Conservation (phyloP, 92 coral and sea anemone genomes). For the Actinernus sp. region DNA sequence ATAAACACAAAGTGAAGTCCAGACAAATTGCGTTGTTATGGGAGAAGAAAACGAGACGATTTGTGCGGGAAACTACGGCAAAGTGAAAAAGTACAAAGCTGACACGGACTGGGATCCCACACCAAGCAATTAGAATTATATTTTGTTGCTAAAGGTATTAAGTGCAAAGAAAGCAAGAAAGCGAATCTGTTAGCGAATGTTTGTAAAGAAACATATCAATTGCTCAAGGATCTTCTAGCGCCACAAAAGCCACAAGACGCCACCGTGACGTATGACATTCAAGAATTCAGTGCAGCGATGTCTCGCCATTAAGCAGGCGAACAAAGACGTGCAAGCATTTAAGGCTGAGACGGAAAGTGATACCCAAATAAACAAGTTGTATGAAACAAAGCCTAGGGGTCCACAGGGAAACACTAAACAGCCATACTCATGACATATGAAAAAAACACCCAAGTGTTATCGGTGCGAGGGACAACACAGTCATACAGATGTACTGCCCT, state of each 20-base stretch:
- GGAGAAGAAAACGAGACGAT: no score
- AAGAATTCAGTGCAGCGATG: slow-evolving; percentile 54
- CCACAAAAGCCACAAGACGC: background rate
- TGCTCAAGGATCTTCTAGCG: background rate
- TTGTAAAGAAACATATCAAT: background rate
- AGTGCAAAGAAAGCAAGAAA: background rate
- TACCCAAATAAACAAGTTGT: no score
- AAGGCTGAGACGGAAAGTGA: no score
- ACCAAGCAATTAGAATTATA: background rate
- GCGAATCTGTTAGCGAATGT: background rate
- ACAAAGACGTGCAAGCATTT: slow-evolving; percentile 48
- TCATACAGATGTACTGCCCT: slow-evolving; percentile 8
- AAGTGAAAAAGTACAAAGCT: no score
- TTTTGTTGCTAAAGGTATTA: background rate
- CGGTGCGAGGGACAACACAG: slow-evolving; percentile 20
- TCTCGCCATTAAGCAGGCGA: slow-evolving; percentile 45
- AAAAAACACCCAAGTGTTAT: slow-evolving; percentile 2
- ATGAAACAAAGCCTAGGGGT: slow-evolving; percentile 9
- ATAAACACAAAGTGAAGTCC: no score
- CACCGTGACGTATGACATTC: slow-evolving; percentile 10
- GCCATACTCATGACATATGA: background rate
- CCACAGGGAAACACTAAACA: background rate
- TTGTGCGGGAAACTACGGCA: no score
- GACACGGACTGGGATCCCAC: background rate
- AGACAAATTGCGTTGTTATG: no score